Conservation (phyloP, 2,888 invertebrate genomes). For the Macaria liturata region DNA sequence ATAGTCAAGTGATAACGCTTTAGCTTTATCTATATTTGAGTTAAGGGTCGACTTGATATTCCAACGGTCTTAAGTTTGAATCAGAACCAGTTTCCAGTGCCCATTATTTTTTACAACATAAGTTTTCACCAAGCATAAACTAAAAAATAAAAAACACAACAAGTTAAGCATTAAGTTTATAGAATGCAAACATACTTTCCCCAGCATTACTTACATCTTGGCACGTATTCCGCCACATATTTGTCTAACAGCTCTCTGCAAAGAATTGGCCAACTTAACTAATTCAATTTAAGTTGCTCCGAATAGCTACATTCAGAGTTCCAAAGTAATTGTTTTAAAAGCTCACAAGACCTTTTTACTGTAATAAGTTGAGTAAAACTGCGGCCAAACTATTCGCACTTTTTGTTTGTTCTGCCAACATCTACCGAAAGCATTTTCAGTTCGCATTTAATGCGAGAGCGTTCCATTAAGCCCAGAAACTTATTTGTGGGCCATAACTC, state of each 20-base stretch:
- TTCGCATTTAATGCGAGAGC: constrained; percentile 55
- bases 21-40: no score
- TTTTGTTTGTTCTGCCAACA: constrained; percentile 43
- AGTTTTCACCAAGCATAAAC: no score
- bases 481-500: constrained; percentile 60
- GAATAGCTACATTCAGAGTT: constrained; percentile 16
- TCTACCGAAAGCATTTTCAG: constrained; percentile 52
- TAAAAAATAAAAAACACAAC: background rate
- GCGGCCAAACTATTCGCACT: constrained; percentile 35
- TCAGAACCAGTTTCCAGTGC: no score
- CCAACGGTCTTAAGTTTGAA: no score
- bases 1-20: no score
- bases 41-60: no score
- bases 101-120: no score
- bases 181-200: no score
- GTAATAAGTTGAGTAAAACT: constrained; percentile 29
- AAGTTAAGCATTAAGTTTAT: background rate
- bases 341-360: constrained; percentile 27
- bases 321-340: constrained; percentile 33
- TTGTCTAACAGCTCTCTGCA: constrained; percentile 16
- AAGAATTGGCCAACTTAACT: constrained; percentile 28
- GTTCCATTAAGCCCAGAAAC: constrained; percentile 62
- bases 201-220: background rate
- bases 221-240: constrained; percentile 16
- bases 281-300: constrained; percentile 29